Evolutionary conservation across 2,888 invertebrate species (phyloP).

Genomic region (Ochropacha duplaris): DNA sequence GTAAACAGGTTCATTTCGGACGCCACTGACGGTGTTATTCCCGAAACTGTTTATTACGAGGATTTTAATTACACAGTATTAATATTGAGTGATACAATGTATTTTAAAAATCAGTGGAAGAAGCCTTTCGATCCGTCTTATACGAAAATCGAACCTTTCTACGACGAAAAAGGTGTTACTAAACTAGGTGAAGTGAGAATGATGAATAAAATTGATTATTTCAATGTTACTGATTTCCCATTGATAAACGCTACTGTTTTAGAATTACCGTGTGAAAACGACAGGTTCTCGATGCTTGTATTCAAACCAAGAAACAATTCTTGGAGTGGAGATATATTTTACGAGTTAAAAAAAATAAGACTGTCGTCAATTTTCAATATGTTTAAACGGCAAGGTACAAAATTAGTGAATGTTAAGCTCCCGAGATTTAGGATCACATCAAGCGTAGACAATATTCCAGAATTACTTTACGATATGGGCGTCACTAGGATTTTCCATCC

Average conservation of each 20-base stretch:
- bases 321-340: conserved; percentile 48
- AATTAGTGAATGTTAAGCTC: conserved; percentile 49
- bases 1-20: conserved; percentile 42
- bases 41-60: conserved; percentile 37
- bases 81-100: conserved; percentile 51
- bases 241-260: conserved; percentile 48
- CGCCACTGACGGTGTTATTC: conserved; percentile 38
- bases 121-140: conserved; percentile 47
- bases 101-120: conserved; percentile 55
- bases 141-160: conserved; percentile 43
- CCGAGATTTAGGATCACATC: conserved; percentile 56
- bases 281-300: conserved; percentile 52
- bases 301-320: conserved; percentile 42
- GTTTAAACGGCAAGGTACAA: conserved; percentile 32
- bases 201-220: conserved; percentile 58
- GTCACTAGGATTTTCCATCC: conserved; percentile 58
- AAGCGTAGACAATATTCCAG: conserved; percentile 51
- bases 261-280: conserved; percentile 47
- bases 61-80: conserved; percentile 53
- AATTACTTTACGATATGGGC: conserved; percentile 64
- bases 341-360: conserved; percentile 41
- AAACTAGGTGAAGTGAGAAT: conserved; percentile 49
- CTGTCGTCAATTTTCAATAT: conserved; percentile 51
- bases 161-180: conserved; percentile 19
- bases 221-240: conserved; percentile 43